phyloP scores from a whole-genome alignment of 1,140 invertebrate species.

The Hylaeus anthracinus region DNA sequence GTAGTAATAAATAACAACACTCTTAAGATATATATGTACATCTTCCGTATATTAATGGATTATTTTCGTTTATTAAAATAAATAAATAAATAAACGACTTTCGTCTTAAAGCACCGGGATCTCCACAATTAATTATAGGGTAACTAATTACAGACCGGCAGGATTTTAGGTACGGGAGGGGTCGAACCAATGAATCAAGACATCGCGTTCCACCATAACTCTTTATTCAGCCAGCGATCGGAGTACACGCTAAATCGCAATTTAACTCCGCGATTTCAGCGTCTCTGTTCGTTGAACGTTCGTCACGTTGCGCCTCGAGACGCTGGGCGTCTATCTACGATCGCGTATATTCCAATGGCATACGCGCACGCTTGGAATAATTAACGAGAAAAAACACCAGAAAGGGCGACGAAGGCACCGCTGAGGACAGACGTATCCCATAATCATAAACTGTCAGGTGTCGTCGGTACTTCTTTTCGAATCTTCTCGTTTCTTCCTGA shows the following conservation, averaged over 20 bases:
- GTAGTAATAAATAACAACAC: no score
- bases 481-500: constrained; percentile 1
- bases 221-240: constrained; percentile 33
- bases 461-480: not conserved
- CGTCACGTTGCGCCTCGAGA: constrained; percentile 57
- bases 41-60: no score
- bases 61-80: no score
- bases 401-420: constrained; percentile 8
- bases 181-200: not conserved
- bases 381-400: constrained; percentile 36
- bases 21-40: no score
- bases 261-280: not conserved
- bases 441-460: constrained; percentile 10
- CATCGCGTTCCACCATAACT: constrained; percentile 3
- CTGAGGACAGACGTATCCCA: not conserved
- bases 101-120: not conserved
- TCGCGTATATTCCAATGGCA: constrained; percentile 37
- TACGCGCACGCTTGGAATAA: constrained; percentile 49
- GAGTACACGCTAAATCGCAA: constrained; percentile 20
- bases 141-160: no score
- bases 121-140: no score
- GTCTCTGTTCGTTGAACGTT: constrained; percentile 52
- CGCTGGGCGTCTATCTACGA: constrained; percentile 42
- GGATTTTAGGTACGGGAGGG: not conserved
- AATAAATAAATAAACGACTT: no score